Base-by-base conservation (phyloP, 1,140 invertebrate species). In the Thaumetopoea pityocampa region DNA sequence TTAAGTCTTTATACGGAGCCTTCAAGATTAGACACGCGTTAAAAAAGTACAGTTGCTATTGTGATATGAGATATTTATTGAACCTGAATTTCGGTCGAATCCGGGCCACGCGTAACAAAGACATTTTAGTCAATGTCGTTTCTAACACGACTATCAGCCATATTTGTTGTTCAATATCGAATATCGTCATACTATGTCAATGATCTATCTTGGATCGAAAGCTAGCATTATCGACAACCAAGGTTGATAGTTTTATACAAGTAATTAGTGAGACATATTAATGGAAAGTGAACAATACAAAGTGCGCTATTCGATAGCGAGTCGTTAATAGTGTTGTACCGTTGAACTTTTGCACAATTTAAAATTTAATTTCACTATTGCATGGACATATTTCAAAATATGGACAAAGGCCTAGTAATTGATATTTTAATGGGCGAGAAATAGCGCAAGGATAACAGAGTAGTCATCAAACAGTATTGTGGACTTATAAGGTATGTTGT, bases 81-180 rank as follows among this genome's bases (percentile, higher is more conserved):
- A 67, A 65, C 58, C 54, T 55, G n/a, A 73, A 69, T 71, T 70
- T 67, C 54, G 48, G 35, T 49, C 40, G 59, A 71, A 77, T 76
- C 65, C 72, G 67, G 72, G 63, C 56, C 68, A 59, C 44, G 50
- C 42, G 51, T 22, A 55, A 55, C 45, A 64, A 58, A 72, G 61
- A 77, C 69, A 77, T 71, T 67, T 27, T 32, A 38, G 42, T 33
- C 73, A 78, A 78, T 77, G 71, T 64, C 70, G 51, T 64, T 62
- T 52, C 26, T 7, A 64, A 63, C 73, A 78, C 73, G 71, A 78
- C 35, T 51, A 66, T 65, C 66, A 47, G 59, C 62, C 50, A 57
- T 57, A 49, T 55, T 60, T 26, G 47, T 37, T 58, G 38, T 55
- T 47, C 43, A 54, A 64, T 66, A 67, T 68, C 63, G 57, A 72